Evolutionary conservation across 2,797 vertebrate species (phyloP).

Genomic region (Gouania willdenowi): DNA sequence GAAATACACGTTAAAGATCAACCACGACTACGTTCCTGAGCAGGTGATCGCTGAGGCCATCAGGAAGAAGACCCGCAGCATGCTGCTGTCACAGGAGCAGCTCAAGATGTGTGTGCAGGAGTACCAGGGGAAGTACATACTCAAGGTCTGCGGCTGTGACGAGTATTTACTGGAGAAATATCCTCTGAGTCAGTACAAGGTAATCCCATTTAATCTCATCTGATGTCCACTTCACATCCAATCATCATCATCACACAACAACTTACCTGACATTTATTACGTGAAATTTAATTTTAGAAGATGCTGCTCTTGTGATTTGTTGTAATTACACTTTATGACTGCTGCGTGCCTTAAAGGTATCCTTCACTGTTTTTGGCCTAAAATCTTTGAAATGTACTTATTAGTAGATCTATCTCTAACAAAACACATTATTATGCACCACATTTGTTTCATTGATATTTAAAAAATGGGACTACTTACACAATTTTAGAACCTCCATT

Average conservation of each 20-base stretch:
- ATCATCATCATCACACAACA: constrained; percentile 25
- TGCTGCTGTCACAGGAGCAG: constrained; percentile 95
- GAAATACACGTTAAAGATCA: constrained; percentile 98
- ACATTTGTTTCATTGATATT: too few relatives aligned
- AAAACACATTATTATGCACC: too few relatives aligned
- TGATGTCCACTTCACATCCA: constrained; percentile 27
- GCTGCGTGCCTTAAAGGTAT: too few relatives aligned
- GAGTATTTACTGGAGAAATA: constrained; percentile 98
- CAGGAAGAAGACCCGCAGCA: constrained; percentile 95
- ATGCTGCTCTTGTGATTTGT: too few relatives aligned
- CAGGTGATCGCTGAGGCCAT: constrained; percentile 99
- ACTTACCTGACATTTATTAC: constrained; percentile 18
- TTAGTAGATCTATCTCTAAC: too few relatives aligned
- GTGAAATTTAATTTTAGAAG: constrained; percentile 18
- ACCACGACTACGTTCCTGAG: constrained; percentile 95
- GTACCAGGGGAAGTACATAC: constrained; percentile 98
- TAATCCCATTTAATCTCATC: constrained; percentile 67
- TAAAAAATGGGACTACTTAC: too few relatives aligned
- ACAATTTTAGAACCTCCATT: too few relatives aligned
- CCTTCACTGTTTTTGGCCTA: too few relatives aligned
- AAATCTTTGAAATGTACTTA: too few relatives aligned
- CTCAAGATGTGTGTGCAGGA: constrained; percentile 98
- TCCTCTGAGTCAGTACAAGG: constrained; percentile 98
- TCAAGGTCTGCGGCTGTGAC: constrained; percentile 98
- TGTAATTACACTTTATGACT: too few relatives aligned